Evolutionary conservation across 2,888 invertebrate species (phyloP), one percentile per base, ranked within the genome.

Genomic region (Drosophila tripunctata): DNA sequence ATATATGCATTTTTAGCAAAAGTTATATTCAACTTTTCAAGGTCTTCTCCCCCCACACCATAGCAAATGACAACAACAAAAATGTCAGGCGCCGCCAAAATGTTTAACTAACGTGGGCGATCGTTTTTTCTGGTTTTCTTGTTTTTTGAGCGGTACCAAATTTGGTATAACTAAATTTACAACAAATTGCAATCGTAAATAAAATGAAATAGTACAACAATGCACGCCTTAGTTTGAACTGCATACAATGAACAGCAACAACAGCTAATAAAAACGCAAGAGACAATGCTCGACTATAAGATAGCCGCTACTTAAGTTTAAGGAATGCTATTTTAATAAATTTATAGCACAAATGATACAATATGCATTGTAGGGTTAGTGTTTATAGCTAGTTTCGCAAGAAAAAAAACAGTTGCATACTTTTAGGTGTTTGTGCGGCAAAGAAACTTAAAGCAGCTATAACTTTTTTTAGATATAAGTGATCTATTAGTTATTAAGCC

Each of bases 131-230:
- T 30, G 7, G 7, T 30, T 33, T 14, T 33, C 12, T 1, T 6
- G 27, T 3, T 33, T 33, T 33, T 27, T 44, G 44, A 36, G 78
- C 84, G 84, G 87, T 66, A n/a, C 84, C 87, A 79, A 87, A 85
- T 85, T 87, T 78, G 87, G 84, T 31, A 56, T 47, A 71, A 67
- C 72, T 54, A 58, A 78, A 78, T 69, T 81, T 61, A 73, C 71
- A 85, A 77, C 82, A 84, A 84, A 87, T 87, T 87, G 76, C 77
- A 78, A 82, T 48, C 48, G 48, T 48, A 83, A 84, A 78, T 76
- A 63, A 74, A 71, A 58, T 50, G 47, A 47, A 67, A 82, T 57
- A n/a, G n/a, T n/a, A n/a, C n/a, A n/a, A 71, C 60, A 65, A 65
- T 38, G 56, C 74, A 75, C 67, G 71, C 81, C 67, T 80, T 80